These are phyloP conservation scores for Protonemura montana DNA, from an alignment of 2,888 invertebrate genomes.

Conservation along the genomic window DNA sequence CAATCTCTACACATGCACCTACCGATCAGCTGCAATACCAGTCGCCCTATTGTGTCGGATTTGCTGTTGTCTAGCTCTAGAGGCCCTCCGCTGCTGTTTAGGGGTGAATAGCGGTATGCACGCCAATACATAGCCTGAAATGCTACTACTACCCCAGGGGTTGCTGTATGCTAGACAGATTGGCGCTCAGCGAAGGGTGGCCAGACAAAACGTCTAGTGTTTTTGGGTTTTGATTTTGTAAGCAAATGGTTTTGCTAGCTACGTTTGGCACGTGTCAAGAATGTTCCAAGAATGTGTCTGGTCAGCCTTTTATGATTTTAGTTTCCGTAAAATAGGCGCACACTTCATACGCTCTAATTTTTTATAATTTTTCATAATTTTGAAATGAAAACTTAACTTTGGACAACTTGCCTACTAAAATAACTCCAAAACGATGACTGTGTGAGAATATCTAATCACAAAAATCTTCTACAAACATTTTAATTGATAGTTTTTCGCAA, in stretches of 20 bases:
- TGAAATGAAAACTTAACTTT: too few species aligned
- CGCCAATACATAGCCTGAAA: background rate
- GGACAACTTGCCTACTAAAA: too few species aligned
- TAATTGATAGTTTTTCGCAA: too few species aligned
- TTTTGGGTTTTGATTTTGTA: background rate
- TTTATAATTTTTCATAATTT: too few species aligned
- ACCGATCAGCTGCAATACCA: background rate
- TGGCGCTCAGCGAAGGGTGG: background rate
- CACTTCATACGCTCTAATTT: too few species aligned
- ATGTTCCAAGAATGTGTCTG: too few species aligned
- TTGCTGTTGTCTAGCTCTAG: background rate
- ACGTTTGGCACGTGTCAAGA: too few species aligned
- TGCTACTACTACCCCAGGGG: background rate
- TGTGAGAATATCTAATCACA: too few species aligned
- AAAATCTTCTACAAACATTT: too few species aligned
- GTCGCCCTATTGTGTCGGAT: background rate
- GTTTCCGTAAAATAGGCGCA: too few species aligned
- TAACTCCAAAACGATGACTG: too few species aligned
- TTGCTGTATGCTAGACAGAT: background rate
- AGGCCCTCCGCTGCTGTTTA: background rate
- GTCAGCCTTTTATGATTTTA: too few species aligned
- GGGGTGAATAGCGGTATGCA: background rate
- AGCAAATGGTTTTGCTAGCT: background rate
- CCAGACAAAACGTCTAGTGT: background rate
- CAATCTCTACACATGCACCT: constrained; percentile 1